These are phyloP conservation scores for Montipora capitata DNA, from an alignment of 92 coral and sea anemone species.

Conservation along the genomic window DNA sequence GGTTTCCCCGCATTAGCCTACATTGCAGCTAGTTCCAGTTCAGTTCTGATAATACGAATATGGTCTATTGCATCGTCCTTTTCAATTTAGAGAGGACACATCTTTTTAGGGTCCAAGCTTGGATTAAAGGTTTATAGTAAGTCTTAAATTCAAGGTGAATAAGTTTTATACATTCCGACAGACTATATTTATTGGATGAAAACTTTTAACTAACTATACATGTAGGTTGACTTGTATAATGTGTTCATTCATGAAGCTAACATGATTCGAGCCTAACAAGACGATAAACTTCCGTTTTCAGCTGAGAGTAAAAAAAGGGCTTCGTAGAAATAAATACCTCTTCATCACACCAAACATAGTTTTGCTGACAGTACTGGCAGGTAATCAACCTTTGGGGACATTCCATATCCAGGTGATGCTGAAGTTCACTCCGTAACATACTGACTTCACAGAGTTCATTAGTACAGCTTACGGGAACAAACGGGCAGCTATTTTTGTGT, in stretches of 20 bases:
- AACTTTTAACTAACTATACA: not conserved
- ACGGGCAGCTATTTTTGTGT: slow-evolving; percentile 8
- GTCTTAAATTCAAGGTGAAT: not conserved
- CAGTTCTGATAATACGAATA: too few relatives aligned
- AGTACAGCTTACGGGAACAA: slow-evolving; percentile 11
- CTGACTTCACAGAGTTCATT: not conserved
- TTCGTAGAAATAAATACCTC: not conserved
- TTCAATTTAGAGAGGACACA: not conserved
- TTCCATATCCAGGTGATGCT: not conserved
- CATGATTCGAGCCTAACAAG: not conserved
- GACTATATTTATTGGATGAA: not conserved
- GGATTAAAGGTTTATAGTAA: not conserved
- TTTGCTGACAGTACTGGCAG: slow-evolving; percentile 12
- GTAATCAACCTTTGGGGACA: not conserved
- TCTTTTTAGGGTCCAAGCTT: not conserved
- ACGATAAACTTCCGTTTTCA: not conserved
- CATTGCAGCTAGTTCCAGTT: not conserved
- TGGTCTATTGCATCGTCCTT: not conserved
- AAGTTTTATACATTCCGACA: not conserved
- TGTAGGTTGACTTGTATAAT: not conserved
- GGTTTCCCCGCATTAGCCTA: too few relatives aligned
- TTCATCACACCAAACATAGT: slow-evolving; percentile 2
- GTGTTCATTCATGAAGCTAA: not conserved
- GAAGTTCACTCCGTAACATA: slow-evolving; percentile 4
- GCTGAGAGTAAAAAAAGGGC: not conserved